A percentile compares a stretch with the other conserved stretches of the same genome.
Evolutionary conservation across 2,113 vertebrate genomes (phyloP).

Genomic region (Stegastes partitus): DNA sequence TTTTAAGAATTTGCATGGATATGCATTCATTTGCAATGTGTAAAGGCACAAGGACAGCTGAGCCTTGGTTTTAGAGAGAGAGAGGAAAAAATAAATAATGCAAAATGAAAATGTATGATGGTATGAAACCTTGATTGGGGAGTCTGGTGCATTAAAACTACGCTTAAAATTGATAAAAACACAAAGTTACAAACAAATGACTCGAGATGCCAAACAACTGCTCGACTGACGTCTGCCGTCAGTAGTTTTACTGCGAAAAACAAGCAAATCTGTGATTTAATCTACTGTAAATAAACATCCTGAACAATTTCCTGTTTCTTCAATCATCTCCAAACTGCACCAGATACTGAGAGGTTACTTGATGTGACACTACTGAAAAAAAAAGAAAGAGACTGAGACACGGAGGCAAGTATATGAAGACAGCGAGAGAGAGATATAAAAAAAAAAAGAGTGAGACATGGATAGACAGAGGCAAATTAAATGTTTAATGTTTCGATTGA

Average conservation of each 20-base stretch:
- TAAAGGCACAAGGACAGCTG: slow-evolving; percentile 85
- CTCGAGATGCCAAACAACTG: not conserved
- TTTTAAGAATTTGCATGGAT: slow-evolving; percentile 85
- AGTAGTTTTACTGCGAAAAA: not conserved
- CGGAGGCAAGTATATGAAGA: not conserved
- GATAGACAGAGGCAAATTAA: not conserved
- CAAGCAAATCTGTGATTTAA: slow-evolving; percentile 5
- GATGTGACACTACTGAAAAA: not conserved
- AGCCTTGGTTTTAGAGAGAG: slow-evolving; percentile 72
- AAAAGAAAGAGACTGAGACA: slow-evolving; percentile 1
- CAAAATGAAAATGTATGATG: slow-evolving; percentile 76
- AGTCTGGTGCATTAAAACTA: slow-evolving; percentile 43
- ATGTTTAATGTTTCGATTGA: too few species aligned
- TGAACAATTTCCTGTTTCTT: slow-evolving; percentile 53
- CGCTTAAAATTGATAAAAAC: slow-evolving; percentile 31
- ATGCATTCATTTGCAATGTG: slow-evolving; percentile 85
- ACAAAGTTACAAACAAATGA: slow-evolving; percentile 30
- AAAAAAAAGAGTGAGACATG: not conserved
- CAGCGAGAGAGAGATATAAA: not conserved
- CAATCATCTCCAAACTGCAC: slow-evolving; percentile 41
- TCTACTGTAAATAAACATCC: slow-evolving; percentile 46
- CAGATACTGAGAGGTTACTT: slow-evolving; percentile 28
- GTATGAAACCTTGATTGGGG: slow-evolving; percentile 72
- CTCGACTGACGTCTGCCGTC: slow-evolving; percentile 3
- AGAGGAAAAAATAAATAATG: slow-evolving; percentile 77